Evolutionary conservation across 2,113 vertebrate genomes (phyloP).

Genomic region (Menidia beryllina): DNA sequence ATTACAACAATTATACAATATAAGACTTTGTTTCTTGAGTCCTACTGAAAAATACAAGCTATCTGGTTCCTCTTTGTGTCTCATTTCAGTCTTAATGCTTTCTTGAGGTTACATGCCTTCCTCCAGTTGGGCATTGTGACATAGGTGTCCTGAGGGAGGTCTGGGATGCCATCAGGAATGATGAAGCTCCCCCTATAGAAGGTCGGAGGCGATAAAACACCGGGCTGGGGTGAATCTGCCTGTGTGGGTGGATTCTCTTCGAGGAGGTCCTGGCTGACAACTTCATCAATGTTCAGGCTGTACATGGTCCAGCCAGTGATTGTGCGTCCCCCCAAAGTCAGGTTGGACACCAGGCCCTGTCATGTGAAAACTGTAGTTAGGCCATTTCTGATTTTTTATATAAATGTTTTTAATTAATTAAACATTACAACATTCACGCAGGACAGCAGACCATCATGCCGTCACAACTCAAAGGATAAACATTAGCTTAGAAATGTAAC

Average conservation of each 20-base stretch:
- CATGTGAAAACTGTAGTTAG: background rate
- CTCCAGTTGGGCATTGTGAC: slow-evolving; percentile 89
- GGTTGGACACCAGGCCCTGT: slow-evolving; percentile 90
- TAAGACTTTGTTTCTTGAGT: no score
- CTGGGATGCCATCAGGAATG: slow-evolving; percentile 89
- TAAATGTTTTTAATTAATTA: background rate
- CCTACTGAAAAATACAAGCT: background rate
- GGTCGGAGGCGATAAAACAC: slow-evolving; percentile 78
- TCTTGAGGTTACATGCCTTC: slow-evolving; percentile 82
- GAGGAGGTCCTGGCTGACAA: slow-evolving; percentile 69
- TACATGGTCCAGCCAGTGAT: slow-evolving; percentile 89
- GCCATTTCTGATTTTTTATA: background rate
- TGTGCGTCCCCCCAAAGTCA: slow-evolving; percentile 83
- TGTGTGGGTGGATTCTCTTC: accelerated
- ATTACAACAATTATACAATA: no score
- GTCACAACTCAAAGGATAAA: background rate
- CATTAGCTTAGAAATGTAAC: background rate
- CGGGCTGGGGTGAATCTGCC: background rate
- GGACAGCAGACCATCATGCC: background rate
- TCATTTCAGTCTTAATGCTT: background rate
- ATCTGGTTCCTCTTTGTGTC: background rate
- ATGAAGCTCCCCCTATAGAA: slow-evolving; percentile 89
- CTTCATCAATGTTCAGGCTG: slow-evolving; percentile 88
- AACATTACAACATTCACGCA: background rate
- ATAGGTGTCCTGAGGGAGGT: slow-evolving; percentile 94